Evolutionary conservation across 2,888 invertebrate species (phyloP).

Genomic region (Ischnura elegans): DNA sequence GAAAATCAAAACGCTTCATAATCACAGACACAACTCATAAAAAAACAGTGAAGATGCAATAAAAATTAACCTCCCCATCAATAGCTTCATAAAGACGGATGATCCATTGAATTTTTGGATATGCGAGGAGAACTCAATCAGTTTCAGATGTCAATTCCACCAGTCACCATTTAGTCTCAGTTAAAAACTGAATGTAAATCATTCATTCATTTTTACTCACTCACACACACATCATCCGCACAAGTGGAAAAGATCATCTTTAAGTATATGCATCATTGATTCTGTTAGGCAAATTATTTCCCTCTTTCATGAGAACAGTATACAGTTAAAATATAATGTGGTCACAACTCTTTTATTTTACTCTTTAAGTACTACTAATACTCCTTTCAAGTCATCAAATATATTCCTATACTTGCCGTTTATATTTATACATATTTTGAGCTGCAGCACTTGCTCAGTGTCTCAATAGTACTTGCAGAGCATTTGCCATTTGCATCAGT

Average conservation of each 20-base stretch:
- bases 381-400: slow-evolving; percentile 67
- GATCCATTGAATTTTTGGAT: slow-evolving; percentile 55
- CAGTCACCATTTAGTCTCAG: slow-evolving; percentile 61
- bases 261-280: slow-evolving; percentile 61
- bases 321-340: slow-evolving; percentile 67
- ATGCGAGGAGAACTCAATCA: slow-evolving; percentile 60
- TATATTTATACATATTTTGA: slow-evolving; percentile 47
- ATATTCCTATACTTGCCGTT: slow-evolving; percentile 62
- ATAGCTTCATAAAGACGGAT: slow-evolving; percentile 42
- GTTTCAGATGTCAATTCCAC: slow-evolving; percentile 59
- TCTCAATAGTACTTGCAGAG: slow-evolving; percentile 64
- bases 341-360: slow-evolving; percentile 64
- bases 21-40: slow-evolving; percentile 60
- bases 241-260: slow-evolving; percentile 65
- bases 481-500: slow-evolving; percentile 55
- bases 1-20: slow-evolving; percentile 48
- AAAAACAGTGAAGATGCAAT: slow-evolving; percentile 59
- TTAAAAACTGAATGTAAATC: slow-evolving; percentile 52
- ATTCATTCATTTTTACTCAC: slow-evolving; percentile 42
- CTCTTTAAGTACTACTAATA: slow-evolving; percentile 65
- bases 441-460: slow-evolving; percentile 66
- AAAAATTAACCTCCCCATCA: slow-evolving; percentile 46
- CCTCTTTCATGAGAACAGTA: slow-evolving; percentile 65
- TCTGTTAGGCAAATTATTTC: slow-evolving; percentile 61
- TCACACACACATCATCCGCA: slow-evolving; percentile 54